Percentiles rank a stretch among this genome's conserved stretches.
These are phyloP conservation scores for Boleophthalmus pectinirostris DNA, from an alignment of 2,113 vertebrate species.

Conservation along the genomic window DNA sequence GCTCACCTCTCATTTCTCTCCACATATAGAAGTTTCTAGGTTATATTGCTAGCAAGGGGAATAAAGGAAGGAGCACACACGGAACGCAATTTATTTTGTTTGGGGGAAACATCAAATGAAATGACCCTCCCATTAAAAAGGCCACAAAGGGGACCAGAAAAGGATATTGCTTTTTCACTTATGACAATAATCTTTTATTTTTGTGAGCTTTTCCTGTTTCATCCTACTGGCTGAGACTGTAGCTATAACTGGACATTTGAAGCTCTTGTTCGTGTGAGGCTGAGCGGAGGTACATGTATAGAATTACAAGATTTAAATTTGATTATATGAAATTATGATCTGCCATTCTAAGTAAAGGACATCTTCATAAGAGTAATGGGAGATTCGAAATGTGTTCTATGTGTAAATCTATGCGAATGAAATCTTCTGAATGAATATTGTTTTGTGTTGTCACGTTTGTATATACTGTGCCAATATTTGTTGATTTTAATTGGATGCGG, in stretches of 20 bases:
- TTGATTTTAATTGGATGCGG: no score
- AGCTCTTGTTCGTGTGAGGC: not conserved
- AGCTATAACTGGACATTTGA: slow-evolving; percentile 17
- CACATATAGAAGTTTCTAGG: slow-evolving; percentile 56
- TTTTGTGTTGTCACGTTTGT: not conserved
- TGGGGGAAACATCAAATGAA: slow-evolving; percentile 69
- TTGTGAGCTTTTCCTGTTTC: slow-evolving; percentile 44
- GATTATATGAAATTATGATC: slow-evolving; percentile 43
- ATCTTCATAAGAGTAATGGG: slow-evolving; percentile 27
- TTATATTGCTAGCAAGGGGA: slow-evolving; percentile 70
- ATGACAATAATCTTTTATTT: slow-evolving; percentile 66
- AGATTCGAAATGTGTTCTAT: not conserved
- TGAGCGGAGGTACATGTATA: slow-evolving; percentile 1
- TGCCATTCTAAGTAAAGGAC: not conserved
- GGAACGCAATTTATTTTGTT: slow-evolving; percentile 73
- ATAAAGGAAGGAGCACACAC: slow-evolving; percentile 61
- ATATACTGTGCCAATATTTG: not conserved
- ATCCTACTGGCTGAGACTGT: slow-evolving; percentile 42
- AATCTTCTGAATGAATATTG: not conserved
- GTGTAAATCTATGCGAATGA: not conserved
- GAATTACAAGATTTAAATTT: slow-evolving; percentile 23
- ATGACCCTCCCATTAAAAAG: slow-evolving; percentile 72
- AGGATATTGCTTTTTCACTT: slow-evolving; percentile 74
- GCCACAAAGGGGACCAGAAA: slow-evolving; percentile 56
- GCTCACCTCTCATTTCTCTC: slow-evolving; percentile 34